Conservation (phyloP, 2,888 invertebrate species). For the Osedax frankpressi region DNA sequence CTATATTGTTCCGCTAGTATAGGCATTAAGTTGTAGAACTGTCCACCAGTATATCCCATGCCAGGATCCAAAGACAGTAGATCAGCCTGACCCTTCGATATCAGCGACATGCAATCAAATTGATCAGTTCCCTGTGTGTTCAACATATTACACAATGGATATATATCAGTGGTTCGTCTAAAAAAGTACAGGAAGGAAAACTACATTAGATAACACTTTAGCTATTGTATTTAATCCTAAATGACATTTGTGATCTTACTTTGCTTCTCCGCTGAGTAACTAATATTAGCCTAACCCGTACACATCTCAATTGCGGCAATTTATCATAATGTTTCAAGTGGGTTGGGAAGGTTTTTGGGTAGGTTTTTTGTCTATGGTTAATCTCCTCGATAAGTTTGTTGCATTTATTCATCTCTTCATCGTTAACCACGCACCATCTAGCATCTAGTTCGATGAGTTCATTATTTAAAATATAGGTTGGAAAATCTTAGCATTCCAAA, state of each 20-base stretch:
- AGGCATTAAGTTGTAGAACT: constrained; percentile 80
- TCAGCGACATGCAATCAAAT: constrained; percentile 73
- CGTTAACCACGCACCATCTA: constrained; percentile 71
- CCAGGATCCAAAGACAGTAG: constrained; percentile 82
- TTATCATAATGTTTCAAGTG: constrained; percentile 19
- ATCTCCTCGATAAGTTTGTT: constrained; percentile 55
- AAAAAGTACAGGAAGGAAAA: too few species aligned
- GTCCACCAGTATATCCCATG: constrained; percentile 78
- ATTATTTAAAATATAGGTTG: too few species aligned
- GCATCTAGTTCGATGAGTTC: too few species aligned
- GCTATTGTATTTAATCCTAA: too few species aligned
- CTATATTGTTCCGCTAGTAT: constrained; percentile 51
- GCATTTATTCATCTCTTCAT: constrained; percentile 70
- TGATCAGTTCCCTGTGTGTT: constrained; percentile 22
- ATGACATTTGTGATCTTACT: too few species aligned
- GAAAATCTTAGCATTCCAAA: too few species aligned
- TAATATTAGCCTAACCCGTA: constrained; percentile 5
- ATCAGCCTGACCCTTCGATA: constrained; percentile 69
- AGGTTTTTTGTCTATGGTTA: constrained; percentile 50
- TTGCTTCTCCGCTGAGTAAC: too few species aligned
- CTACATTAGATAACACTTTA: too few species aligned
- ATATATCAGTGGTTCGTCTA: too few species aligned
- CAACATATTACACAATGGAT: background rate
- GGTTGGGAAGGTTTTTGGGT: constrained; percentile 46
- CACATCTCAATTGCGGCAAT: constrained; percentile 25